Conservation (phyloP, 2,113 vertebrate species). For the Baryphthengus martii region DNA sequence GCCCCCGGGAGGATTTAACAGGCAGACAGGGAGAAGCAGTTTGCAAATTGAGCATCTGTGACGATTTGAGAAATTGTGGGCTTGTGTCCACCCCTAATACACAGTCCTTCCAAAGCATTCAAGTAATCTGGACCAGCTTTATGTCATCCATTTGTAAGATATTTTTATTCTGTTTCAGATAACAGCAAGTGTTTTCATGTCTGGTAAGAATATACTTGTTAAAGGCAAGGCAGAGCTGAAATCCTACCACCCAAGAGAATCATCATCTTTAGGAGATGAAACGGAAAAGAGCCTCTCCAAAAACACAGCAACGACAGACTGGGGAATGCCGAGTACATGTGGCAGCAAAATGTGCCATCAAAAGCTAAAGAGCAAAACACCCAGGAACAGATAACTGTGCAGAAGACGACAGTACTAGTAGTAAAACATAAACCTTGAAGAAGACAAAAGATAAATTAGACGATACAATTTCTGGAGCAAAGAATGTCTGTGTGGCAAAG, state of each 20-base stretch:
- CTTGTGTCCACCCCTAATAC: background rate
- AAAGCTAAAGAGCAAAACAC: background rate
- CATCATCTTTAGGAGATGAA: background rate
- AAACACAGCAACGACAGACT: background rate
- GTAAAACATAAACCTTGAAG: background rate
- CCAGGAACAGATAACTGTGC: background rate
- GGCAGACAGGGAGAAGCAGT: background rate
- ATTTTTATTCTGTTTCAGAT: background rate
- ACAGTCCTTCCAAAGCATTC: rapidly evolving
- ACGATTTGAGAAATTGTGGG: background rate
- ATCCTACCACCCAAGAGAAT: background rate
- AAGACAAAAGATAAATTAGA: background rate
- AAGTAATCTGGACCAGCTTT: background rate
- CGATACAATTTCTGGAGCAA: background rate
- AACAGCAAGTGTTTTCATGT: background rate
- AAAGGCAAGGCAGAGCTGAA: background rate
- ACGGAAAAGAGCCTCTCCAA: background rate
- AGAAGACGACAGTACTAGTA: background rate
- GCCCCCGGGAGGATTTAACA: background rate
- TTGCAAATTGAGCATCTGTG: background rate
- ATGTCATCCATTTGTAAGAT: background rate
- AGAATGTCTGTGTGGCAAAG: background rate
- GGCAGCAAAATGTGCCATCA: background rate
- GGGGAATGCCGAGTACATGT: background rate
- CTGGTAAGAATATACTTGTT: background rate